Conservation (phyloP, 2,797 vertebrate species). For the Scarus forsteni region DNA sequence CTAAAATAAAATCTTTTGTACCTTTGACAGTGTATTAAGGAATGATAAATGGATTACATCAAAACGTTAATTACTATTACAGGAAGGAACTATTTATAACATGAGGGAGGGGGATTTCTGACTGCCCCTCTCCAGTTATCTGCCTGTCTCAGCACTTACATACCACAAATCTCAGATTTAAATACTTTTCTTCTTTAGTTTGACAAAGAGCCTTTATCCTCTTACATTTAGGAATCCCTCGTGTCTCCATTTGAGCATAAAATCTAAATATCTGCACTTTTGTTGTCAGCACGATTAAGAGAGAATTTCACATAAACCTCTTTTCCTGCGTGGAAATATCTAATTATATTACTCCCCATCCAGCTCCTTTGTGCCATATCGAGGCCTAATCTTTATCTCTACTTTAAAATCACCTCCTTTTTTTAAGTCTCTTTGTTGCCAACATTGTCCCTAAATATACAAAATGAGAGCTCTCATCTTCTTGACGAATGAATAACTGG, state of each 20-base stretch:
- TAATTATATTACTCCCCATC: no score
- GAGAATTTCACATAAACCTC: no score
- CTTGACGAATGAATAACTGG: no score
- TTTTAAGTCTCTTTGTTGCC: no score
- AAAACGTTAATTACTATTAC: slow-evolving; percentile 17
- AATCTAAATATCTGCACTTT: not conserved
- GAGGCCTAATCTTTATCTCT: no score
- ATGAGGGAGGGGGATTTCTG: slow-evolving; percentile 3
- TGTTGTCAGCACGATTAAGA: not conserved
- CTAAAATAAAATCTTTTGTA: slow-evolving; percentile 15
- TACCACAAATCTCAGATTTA: not conserved
- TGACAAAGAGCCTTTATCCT: not conserved
- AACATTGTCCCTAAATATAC: no score
- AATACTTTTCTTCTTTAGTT: not conserved
- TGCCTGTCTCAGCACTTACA: not conserved
- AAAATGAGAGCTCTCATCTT: no score
- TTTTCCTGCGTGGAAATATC: no score
- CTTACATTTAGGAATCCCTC: not conserved
- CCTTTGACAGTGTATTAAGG: slow-evolving; percentile 13
- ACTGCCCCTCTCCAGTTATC: slow-evolving; percentile 1
- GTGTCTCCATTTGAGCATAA: not conserved
- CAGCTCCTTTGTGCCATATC: no score
- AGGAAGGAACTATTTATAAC: slow-evolving; percentile 23
- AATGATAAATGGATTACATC: slow-evolving; percentile 26
- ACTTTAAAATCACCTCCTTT: no score